Evolutionary conservation across 2,113 vertebrate species (phyloP).

Genomic region (Stigmatopora nigra): DNA sequence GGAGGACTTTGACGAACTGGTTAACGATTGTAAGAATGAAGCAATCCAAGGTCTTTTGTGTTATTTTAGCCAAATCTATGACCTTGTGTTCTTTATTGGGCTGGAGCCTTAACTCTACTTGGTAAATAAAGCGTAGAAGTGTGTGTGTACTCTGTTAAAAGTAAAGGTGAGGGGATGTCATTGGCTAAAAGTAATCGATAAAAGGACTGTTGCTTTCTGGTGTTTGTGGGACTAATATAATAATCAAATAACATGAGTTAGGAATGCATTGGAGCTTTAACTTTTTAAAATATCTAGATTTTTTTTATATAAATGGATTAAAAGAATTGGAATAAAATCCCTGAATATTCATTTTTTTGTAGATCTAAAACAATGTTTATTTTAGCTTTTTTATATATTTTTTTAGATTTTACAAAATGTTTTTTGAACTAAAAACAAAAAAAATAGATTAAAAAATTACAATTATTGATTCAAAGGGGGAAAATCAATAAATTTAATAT

Average conservation of each 20-base stretch:
- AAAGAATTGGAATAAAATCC: too few relatives aligned
- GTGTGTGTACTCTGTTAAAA: slow-evolving; percentile 10
- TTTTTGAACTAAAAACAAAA: too few relatives aligned
- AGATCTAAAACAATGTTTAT: too few relatives aligned
- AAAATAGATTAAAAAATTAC: too few relatives aligned
- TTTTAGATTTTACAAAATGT: too few relatives aligned
- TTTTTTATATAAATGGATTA: too few relatives aligned
- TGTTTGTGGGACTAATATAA: slow-evolving; percentile 29
- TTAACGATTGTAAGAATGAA: slow-evolving; percentile 45
- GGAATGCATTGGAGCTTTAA: slow-evolving; percentile 49
- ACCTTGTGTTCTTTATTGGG: slow-evolving; percentile 22
- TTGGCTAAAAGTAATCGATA: slow-evolving; percentile 36
- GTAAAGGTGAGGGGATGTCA: slow-evolving; percentile 17
- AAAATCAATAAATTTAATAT: too few relatives aligned
- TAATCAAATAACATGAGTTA: slow-evolving; percentile 67
- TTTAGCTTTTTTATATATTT: too few relatives aligned
- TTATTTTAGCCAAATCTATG: slow-evolving; percentile 20
- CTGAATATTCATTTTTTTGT: too few relatives aligned
- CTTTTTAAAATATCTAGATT: too few relatives aligned
- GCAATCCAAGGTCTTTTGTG: slow-evolving; percentile 40
- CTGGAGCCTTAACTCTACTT: slow-evolving; percentile 7
- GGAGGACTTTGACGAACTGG: slow-evolving; percentile 28
- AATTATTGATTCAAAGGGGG: too few relatives aligned
- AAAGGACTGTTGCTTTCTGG: slow-evolving; percentile 14
- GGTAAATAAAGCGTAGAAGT: slow-evolving; percentile 14